Percentiles rank a stretch among this genome's conserved stretches.
Conservation (phyloP, 2,888 invertebrate genomes). For the Lapara coniferarum region DNA sequence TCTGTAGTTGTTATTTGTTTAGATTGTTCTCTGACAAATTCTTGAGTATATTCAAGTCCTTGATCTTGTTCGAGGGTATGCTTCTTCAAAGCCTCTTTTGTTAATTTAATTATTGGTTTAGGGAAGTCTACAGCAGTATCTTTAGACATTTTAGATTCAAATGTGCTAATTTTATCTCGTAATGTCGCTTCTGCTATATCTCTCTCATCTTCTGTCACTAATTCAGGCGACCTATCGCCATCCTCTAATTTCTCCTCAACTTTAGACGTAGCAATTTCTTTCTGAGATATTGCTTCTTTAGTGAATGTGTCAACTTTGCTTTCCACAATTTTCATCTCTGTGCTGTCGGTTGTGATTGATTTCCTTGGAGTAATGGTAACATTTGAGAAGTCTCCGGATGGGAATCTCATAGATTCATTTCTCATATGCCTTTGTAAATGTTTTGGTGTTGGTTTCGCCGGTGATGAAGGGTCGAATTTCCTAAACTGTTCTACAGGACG, state of each 20-base stretch:
- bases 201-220: slow-evolving; percentile 69
- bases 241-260: slow-evolving; percentile 83
- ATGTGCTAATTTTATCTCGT: slow-evolving; percentile 74
- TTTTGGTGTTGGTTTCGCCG: slow-evolving; percentile 79
- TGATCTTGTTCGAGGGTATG: slow-evolving; percentile 79
- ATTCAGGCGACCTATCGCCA: slow-evolving; percentile 73
- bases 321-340: slow-evolving; percentile 62
- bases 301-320: slow-evolving; percentile 59
- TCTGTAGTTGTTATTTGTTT: slow-evolving; percentile 69
- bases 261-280: slow-evolving; percentile 76
- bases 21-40: slow-evolving; percentile 79
- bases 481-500: slow-evolving; percentile 70
- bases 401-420: slow-evolving; percentile 81
- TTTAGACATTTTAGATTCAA: slow-evolving; percentile 76
- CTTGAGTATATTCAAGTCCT: slow-evolving; percentile 78
- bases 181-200: slow-evolving; percentile 79
- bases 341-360: slow-evolving; percentile 76
- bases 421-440: slow-evolving; percentile 81
- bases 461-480: slow-evolving; percentile 76
- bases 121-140: slow-evolving; percentile 71
- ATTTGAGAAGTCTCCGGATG: slow-evolving; percentile 80
- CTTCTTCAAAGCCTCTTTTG: slow-evolving; percentile 80
- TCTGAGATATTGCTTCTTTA: slow-evolving; percentile 73
- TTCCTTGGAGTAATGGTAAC: slow-evolving; percentile 78
- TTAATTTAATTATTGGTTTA: slow-evolving; percentile 73